A percentile compares a stretch with the other conserved stretches of the same genome.
phyloP scores from a whole-genome alignment of 2,888 invertebrate genomes.

The Hydriomena furcata region DNA sequence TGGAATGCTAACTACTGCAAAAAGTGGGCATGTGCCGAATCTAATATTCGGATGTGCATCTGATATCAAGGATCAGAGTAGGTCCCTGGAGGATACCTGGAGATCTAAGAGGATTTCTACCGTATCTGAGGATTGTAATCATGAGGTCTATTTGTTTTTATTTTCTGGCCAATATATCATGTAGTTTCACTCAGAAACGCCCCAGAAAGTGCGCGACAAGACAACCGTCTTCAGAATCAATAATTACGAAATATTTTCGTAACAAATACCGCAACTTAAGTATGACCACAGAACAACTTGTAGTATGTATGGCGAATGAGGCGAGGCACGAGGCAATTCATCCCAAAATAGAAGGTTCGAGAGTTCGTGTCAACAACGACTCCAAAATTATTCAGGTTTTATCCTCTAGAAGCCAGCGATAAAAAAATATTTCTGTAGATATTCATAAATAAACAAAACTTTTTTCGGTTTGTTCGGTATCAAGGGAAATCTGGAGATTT shows the following conservation, averaged over 20 bases:
- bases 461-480: not conserved
- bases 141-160: too few species aligned
- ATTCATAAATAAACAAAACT: not conserved
- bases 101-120: too few species aligned
- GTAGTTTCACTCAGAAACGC: too few species aligned
- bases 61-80: too few species aligned
- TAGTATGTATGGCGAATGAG: too few species aligned
- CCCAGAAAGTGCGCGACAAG: not conserved
- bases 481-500: conserved; percentile 10
- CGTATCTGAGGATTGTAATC: too few species aligned
- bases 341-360: conserved; percentile 47
- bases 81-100: too few species aligned
- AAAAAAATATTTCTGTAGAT: conserved; percentile 1
- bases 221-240: conserved; percentile 3
- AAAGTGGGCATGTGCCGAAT: too few species aligned
- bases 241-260: conserved; percentile 9
- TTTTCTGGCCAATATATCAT: too few species aligned
- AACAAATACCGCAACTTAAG: conserved; percentile 9
- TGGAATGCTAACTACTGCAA: too few species aligned
- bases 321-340: conserved; percentile 31
- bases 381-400: conserved; percentile 17
- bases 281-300: too few species aligned
- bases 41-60: too few species aligned
- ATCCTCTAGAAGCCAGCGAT: conserved; percentile 9
- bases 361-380: conserved; percentile 41